Conservation (phyloP, 1,140 invertebrate genomes). For the Tetramorium simillimum region DNA sequence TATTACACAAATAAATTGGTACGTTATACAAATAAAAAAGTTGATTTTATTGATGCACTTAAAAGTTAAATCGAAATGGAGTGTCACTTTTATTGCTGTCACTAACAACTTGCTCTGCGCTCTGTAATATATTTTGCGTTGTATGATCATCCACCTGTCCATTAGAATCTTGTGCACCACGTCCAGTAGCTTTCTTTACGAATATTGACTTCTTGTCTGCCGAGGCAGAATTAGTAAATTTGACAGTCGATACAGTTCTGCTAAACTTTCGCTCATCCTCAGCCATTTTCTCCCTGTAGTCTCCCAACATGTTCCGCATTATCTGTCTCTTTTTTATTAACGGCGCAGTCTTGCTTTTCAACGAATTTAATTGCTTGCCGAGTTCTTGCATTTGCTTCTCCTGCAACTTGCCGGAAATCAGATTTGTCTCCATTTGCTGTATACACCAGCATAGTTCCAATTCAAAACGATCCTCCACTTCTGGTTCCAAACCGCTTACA, state of each 20-base stretch:
- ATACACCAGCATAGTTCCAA: conserved; percentile 92
- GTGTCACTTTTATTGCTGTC: neutral
- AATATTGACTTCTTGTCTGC: conserved; percentile 86
- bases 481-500: conserved; percentile 78
- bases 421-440: conserved; percentile 88
- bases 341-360: conserved; percentile 89
- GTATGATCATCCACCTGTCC: neutral
- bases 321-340: conserved; percentile 90
- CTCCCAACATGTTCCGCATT: conserved; percentile 90
- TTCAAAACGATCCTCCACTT: conserved; percentile 89
- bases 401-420: conserved; percentile 87
- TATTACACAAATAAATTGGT: neutral
- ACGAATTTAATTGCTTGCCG: conserved; percentile 87
- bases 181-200: conserved; percentile 83
- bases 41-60: conserved; percentile 51
- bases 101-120: neutral
- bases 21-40: neutral
- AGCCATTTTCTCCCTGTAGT: conserved; percentile 91
- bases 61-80: conserved; percentile 68
- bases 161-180: neutral
- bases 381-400: conserved; percentile 88
- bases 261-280: conserved; percentile 89
- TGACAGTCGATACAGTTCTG: conserved; percentile 82
- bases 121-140: neutral
- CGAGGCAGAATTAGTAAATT: conserved; percentile 80